phyloP scores from a whole-genome alignment of 2,797 vertebrate species.

The Scomberomorus guttatus region DNA sequence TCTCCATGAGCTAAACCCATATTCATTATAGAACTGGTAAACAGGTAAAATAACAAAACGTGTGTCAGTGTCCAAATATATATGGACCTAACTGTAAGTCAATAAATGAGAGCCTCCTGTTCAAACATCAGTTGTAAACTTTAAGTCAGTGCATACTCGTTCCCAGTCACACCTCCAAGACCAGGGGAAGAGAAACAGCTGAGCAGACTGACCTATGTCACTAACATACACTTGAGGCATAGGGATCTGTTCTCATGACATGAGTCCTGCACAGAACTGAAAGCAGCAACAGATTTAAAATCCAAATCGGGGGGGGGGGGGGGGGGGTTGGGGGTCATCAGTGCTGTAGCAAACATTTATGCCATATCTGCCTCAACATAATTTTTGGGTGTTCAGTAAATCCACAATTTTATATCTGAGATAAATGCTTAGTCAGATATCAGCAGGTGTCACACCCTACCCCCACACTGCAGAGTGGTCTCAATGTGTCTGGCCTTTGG shows the following conservation, averaged over 20 bases:
- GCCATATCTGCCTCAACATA: neutral
- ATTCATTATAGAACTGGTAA: too few relatives aligned
- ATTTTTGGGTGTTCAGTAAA: conserved; percentile 1
- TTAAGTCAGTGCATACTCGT: neutral
- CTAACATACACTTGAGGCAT: neutral
- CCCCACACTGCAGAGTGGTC: conserved; percentile 24
- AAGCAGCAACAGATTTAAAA: conserved; percentile 13
- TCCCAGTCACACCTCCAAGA: conserved; percentile 6
- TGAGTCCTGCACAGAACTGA: neutral
- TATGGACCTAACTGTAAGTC: too few relatives aligned
- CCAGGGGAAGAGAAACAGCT: conserved; percentile 49
- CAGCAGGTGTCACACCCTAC: conserved; percentile 42
- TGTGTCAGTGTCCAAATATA: too few relatives aligned
- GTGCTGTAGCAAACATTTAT: neutral
- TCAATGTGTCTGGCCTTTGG: conserved; percentile 44
- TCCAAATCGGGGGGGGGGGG: neutral
- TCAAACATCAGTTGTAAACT: neutral
- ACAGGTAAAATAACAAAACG: too few relatives aligned
- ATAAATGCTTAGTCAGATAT: conserved; percentile 26
- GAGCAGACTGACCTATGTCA: conserved; percentile 60
- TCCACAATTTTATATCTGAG: conserved; percentile 28
- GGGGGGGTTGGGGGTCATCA: neutral
- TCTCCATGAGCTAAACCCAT: too few relatives aligned
- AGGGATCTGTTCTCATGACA: neutral
- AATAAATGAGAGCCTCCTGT: neutral